Evolutionary conservation across 2,113 vertebrate species (phyloP).

Genomic region (Podocnemis expansa): DNA sequence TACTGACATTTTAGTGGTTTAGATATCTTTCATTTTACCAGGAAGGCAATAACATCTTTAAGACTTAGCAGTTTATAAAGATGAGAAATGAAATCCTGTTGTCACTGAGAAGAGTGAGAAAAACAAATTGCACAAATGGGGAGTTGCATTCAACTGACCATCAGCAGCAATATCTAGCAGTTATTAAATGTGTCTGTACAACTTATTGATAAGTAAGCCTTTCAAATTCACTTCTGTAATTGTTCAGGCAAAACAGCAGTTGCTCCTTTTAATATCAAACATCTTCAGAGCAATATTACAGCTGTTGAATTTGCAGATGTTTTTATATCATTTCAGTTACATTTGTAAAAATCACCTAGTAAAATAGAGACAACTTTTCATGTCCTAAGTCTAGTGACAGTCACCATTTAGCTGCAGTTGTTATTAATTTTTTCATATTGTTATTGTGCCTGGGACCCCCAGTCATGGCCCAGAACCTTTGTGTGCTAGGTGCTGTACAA

Average conservation of each 20-base stretch:
- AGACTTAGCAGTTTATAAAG: background rate
- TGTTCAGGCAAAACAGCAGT: background rate
- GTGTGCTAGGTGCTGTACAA: background rate
- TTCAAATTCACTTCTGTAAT: background rate
- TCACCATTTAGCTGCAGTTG: background rate
- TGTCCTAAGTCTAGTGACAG: fast-evolving
- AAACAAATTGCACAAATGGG: background rate
- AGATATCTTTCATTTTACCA: background rate
- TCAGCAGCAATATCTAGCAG: background rate
- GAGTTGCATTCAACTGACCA: background rate
- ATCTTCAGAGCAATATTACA: background rate
- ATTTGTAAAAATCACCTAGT: background rate
- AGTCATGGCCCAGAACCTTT: background rate
- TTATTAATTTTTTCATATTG: background rate
- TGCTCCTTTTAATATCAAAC: background rate
- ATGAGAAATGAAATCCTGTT: background rate
- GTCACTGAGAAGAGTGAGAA: background rate
- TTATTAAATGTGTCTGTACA: background rate
- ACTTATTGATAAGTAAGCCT: background rate
- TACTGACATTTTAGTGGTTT: background rate
- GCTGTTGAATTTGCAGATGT: fast-evolving
- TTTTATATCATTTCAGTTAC: background rate
- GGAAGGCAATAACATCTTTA: background rate
- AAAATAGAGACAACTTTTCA: background rate
- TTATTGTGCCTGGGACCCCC: background rate